Evolutionary conservation across 2,888 invertebrate genomes (phyloP).

Genomic region (Ectemnius lituratus): DNA sequence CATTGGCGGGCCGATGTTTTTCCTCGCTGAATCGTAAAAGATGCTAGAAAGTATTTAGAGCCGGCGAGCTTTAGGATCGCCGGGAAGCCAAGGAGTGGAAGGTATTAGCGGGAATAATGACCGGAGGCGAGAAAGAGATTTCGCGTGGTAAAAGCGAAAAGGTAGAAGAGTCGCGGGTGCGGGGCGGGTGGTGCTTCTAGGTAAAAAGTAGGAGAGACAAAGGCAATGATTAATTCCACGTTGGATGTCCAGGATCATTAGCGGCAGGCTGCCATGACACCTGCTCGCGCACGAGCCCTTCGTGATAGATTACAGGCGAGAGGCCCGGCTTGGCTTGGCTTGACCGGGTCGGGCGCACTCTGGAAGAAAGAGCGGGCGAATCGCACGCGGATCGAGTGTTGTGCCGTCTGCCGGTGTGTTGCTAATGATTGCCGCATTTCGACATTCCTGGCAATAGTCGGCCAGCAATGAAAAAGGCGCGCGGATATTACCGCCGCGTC

Average conservation of each 20-base stretch:
- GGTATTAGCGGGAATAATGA: slow-evolving; percentile 57
- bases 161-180: slow-evolving; percentile 49
- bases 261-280: slow-evolving; percentile 74
- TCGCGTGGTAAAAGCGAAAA: slow-evolving; percentile 37
- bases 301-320: slow-evolving; percentile 72
- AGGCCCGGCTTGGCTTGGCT: too few species aligned
- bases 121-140: slow-evolving; percentile 17
- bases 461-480: slow-evolving; percentile 63
- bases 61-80: slow-evolving; percentile 26
- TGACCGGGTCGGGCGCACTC: slow-evolving; percentile 13
- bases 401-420: slow-evolving; percentile 42
- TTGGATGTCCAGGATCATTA: slow-evolving; percentile 75
- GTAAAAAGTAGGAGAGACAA: slow-evolving; percentile 71
- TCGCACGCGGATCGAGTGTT: slow-evolving; percentile 51
- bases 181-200: slow-evolving; percentile 34
- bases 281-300: slow-evolving; percentile 73
- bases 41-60: slow-evolving; percentile 24
- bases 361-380: slow-evolving; percentile 45
- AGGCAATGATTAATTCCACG: slow-evolving; percentile 76
- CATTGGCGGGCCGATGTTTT: not conserved
- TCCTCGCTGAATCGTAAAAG: not conserved
- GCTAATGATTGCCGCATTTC: slow-evolving; percentile 74
- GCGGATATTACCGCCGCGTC: slow-evolving; percentile 52
- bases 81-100: slow-evolving; percentile 18
- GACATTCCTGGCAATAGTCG: slow-evolving; percentile 66